Percentiles rank a stretch among this genome's conserved stretches.
These are phyloP conservation scores for Troilus luridus DNA, from an alignment of 2,888 invertebrate species.

Conservation along the genomic window DNA sequence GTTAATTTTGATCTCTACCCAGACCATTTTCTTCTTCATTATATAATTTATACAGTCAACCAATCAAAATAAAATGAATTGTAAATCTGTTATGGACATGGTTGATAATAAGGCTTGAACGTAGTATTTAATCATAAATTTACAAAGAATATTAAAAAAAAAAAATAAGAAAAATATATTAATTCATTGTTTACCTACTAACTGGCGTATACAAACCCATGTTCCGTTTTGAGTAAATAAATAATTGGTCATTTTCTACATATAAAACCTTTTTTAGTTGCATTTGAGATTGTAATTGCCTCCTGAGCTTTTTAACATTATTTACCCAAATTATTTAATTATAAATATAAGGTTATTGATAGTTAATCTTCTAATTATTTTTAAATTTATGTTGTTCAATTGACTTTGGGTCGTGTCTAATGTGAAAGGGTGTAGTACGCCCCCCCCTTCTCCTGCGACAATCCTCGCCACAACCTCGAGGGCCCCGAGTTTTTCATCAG, in stretches of 20 bases:
- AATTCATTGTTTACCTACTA: no score
- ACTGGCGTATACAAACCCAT: no score
- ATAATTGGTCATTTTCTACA: not conserved
- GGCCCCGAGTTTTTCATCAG: constrained; percentile 63
- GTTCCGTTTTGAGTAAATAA: no score
- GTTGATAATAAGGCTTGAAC: no score
- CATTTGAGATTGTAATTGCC: constrained; percentile 22
- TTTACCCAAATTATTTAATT: not conserved
- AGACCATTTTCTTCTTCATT: no score
- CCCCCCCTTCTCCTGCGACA: constrained; percentile 66
- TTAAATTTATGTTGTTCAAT: constrained; percentile 57
- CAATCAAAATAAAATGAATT: no score
- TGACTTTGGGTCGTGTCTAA: constrained; percentile 61
- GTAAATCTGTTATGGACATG: no score
- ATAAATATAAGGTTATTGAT: constrained; percentile 8
- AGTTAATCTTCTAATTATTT: constrained; percentile 51
- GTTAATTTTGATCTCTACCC: no score
- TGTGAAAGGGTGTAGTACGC: constrained; percentile 65
- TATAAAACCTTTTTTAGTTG: not conserved
- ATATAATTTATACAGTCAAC: no score
- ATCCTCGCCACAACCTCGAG: constrained; percentile 65
- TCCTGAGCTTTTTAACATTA: constrained; percentile 30
- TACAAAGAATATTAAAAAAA: no score
- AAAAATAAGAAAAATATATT: no score
- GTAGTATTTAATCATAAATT: no score